Evolutionary conservation across 2,113 vertebrate species (phyloP), one percentile per base, ranked within the genome.

Genomic region (Oxyura jamaicensis): DNA sequence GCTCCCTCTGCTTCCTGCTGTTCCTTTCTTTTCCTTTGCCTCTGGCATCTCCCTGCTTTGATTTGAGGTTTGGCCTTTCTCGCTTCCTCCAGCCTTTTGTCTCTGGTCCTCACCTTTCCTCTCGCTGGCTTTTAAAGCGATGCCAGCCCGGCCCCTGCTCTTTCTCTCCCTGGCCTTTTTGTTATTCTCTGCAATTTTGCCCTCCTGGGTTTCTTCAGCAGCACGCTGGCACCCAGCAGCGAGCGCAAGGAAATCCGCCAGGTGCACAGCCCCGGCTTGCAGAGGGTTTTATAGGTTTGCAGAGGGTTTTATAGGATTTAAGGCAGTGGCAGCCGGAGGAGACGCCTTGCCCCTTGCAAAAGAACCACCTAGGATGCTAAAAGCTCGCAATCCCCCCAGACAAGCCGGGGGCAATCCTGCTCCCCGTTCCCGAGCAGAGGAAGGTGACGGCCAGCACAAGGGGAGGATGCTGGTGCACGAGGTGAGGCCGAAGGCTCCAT

Each of bases 371-470:
- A 36, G 25, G 67, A 50, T 39, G 67, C 8, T 3, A 21, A 72
- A 68, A 29, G 63, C 16, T 4, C 6, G 3, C 33, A 42, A 56
- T 9, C 2, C 35, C 33, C 41, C 4, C 3, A 15, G 42, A 31
- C 71, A 12, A 29, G 0, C 18, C 7, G 6, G 53, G 67, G 63
- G 4, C 0, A 4, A 39, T 56, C 31, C 67, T 0, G 35, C 68
- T 41, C 15, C 63, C 19, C 6, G 5, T 36, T 35, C 62, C 25
- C 2, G 4, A 2, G 8, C 3, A 0, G 28, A 72, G 35, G 39
- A 60, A 39, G 77, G 17, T 0, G n/a, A 55, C 2, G 35, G 13
- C 1, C 1, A 8, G 46, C 58, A 22, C 18, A 2, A 8, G 29
- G 10, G 55, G 42, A 36, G 21, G 12, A 11, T 6, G 4, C 11